Evolutionary conservation across 2,797 vertebrate genomes (phyloP), one percentile per base, ranked within the genome.

Genomic region (Phoebastria nigripes): DNA sequence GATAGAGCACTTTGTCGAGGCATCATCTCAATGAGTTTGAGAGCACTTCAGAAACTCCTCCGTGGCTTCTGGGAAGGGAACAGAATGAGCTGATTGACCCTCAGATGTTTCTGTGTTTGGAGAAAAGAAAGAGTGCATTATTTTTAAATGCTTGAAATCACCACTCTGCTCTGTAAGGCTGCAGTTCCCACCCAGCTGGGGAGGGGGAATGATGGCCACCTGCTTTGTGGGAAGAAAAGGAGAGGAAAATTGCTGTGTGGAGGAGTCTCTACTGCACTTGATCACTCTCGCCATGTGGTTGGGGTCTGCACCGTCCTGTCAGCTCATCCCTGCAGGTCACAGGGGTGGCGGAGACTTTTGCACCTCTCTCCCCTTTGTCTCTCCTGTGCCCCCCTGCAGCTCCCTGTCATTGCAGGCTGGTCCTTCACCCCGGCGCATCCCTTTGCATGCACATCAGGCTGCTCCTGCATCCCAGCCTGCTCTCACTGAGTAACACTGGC

Each of bases 271-370:
- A 19, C 37, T 73, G 16, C 46, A 33, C n/a, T 29, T 41, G 51
- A 66, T 46, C 3, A 4, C 51, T 49, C 41, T 70, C 9, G 21
- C 55, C 49, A 3, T 8, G 21, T 28, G 31, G 12, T 6, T 76
- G 63, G 17, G 44, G 13, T 73, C 72, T 86, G n/a, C 28, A 41
- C 21, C 49, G 39, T 49, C 73, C 80, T 54, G 33, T 59, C 62
- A 78, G 29, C 51, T 73, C 54, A 72, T 51, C 52, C 35, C 26
- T 1, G 1, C 12, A 26, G 47, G 41, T 79, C 59, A 31, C 0
- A 1, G 22, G n/a, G 54, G 8, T 1, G 13, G 47, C 1, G 1
- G 54, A 31, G 33, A 22, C 33, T 41, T 70, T 35, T 1, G 1
- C 12, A 29, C 6, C 20, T 72, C 71, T 73, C 7, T 4, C 31